A percentile compares a stretch with the other conserved stretches of the same genome.
phyloP scores from a whole-genome alignment of 2,797 vertebrate genomes.

The Sebastes itinus region DNA sequence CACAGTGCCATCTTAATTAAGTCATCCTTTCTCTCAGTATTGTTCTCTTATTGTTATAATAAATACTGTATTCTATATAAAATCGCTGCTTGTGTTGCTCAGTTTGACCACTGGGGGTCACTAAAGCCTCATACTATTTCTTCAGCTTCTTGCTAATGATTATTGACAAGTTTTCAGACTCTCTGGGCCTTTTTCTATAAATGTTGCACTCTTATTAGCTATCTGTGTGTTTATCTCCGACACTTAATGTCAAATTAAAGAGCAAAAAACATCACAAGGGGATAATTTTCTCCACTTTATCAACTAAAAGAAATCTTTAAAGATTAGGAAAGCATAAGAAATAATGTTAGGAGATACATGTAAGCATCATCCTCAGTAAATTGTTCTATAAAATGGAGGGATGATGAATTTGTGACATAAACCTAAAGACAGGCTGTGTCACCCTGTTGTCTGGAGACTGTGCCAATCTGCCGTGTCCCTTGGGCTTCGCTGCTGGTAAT shows the following conservation, averaged over 20 bases:
- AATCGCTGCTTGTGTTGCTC: slow-evolving; percentile 21
- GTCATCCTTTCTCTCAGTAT: slow-evolving; percentile 54
- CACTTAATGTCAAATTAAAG: slow-evolving; percentile 4
- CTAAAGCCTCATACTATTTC: slow-evolving; percentile 24
- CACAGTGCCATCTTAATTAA: slow-evolving; percentile 37
- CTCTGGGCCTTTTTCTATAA: background rate
- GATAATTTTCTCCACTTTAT: background rate
- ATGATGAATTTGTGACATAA: background rate
- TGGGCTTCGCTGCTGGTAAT: slow-evolving; percentile 43
- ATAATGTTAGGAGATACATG: background rate
- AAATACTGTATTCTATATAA: slow-evolving; percentile 56
- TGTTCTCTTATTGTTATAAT: slow-evolving; percentile 65
- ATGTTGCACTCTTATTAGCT: background rate
- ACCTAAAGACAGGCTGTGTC: background rate
- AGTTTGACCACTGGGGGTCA: slow-evolving; percentile 56
- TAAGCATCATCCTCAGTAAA: background rate
- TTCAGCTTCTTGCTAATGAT: background rate
- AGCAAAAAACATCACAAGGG: background rate
- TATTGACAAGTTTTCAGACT: slow-evolving; percentile 8
- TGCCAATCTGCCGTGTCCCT: slow-evolving; percentile 25
- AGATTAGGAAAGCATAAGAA: background rate
- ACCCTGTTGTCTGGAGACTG: slow-evolving; percentile 21
- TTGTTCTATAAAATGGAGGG: background rate
- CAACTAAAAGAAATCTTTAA: background rate
- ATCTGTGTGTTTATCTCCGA: slow-evolving; percentile 2